Evolutionary conservation across 2,888 invertebrate species (phyloP), one percentile per base, ranked within the genome.

Genomic region (Embidobia sp.): DNA sequence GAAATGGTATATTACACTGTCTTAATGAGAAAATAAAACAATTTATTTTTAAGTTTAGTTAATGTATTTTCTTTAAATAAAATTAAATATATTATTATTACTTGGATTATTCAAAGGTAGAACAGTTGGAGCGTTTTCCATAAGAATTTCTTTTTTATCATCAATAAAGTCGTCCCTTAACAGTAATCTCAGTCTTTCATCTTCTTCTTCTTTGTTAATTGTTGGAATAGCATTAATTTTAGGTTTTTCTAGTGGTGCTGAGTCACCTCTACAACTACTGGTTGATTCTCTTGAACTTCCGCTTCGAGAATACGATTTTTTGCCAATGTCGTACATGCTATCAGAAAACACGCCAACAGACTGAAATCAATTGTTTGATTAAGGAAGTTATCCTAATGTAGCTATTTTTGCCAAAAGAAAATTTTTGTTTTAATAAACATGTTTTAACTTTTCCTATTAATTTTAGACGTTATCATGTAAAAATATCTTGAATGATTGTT

Each of bases 151-250:
- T 10, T 79, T 72, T 18, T 79, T 85, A 75, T 89, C 87, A 69
- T 88, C 89, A 7, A 88, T 80, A 55, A 89, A 89, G 81, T 90
- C 89, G 81, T 90, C 90, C 63, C 85, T 84, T 6, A 90, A 79
- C n/a, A 90, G 69, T 3, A 82, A 46, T 42, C 86, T 85, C 11
- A 90, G 73, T 74, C 85, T 87, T 66, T 83, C 83, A 22, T 88
- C 89, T 66, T 89, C 88, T 18, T 88, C 87, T 3, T 77, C 82
- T 79, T 89, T 89, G 72, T 89, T 79, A 16, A 86, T 53, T 13
- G 77, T 84, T 19, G 83, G 82, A 75, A 87, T 82, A 27, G 85
- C 80, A 53, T 87, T 83, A 33, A 88, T 78, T 82, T 85, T 84
- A 40, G 86, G 85, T 57, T 81, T 87, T 55, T 86, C 87, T 27